Conservation (phyloP, 2,888 invertebrate genomes). For the Mechanitis mazaeus region DNA sequence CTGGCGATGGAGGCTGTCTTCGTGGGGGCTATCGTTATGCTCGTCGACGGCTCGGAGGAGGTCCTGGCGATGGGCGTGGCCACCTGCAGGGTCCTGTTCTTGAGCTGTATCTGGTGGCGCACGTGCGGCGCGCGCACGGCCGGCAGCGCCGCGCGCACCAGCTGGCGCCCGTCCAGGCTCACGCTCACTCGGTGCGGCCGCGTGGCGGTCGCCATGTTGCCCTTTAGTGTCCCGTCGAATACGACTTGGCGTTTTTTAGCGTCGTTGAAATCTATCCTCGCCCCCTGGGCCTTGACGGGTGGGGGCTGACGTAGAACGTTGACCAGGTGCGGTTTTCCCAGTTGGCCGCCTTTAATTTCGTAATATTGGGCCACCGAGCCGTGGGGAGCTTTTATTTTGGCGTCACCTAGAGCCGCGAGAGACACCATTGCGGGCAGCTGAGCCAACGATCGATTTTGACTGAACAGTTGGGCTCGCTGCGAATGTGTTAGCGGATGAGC, state of each 20-base stretch:
- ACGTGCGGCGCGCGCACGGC: conserved; percentile 42
- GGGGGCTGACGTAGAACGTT: conserved; percentile 62
- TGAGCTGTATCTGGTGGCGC: conserved; percentile 55
- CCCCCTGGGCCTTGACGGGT: conserved; percentile 48
- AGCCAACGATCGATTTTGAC: conserved; percentile 43
- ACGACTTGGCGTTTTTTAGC: conserved; percentile 48
- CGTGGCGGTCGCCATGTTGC: conserved; percentile 34
- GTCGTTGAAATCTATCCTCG: conserved; percentile 46
- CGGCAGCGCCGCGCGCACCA: conserved; percentile 44
- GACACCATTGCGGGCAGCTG: conserved; percentile 58
- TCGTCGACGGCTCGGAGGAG: conserved; percentile 39
- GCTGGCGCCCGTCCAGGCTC: conserved; percentile 51
- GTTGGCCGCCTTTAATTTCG: conserved; percentile 61
- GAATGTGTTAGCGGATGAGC: conserved; percentile 57
- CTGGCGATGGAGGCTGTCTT: conserved; percentile 48
- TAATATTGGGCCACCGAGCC: conserved; percentile 61
- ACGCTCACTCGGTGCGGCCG: conserved; percentile 46
- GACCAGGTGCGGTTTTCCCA: conserved; percentile 61
- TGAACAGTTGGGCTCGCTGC: conserved; percentile 54
- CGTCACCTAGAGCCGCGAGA: conserved; percentile 52
- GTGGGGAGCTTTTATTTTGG: conserved; percentile 51
- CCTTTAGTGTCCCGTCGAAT: conserved; percentile 40
- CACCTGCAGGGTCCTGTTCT: conserved; percentile 47
- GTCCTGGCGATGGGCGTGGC: conserved; percentile 32
- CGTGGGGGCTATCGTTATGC: conserved; percentile 41